Base-by-base conservation (phyloP, 2,797 vertebrate genomes). In the Enteromius anoplus region DNA sequence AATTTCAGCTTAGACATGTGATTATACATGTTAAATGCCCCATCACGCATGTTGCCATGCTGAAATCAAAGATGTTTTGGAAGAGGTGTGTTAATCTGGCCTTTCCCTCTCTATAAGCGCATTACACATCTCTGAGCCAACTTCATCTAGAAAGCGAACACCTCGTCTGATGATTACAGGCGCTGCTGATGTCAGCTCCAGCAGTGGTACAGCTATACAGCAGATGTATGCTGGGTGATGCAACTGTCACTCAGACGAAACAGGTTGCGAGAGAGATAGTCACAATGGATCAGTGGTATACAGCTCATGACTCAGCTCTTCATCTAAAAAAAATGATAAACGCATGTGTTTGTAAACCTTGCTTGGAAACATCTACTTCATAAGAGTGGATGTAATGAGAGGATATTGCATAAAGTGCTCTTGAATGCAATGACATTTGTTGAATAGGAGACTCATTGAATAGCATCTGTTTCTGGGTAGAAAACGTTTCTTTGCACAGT, bases 111-210 rank as follows among this genome's bases (percentile, higher is more conserved):
- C 26, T 49, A 70, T 88, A 87, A 87, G 71, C 71, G 49, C 55
- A 81, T 86, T 84, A 81, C 26, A 60, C 70, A 73, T 76, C 55
- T 78, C 68, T 60, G 47, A 68, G 64, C 71, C 75, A 82, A 86
- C 69, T 79, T 84, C 72, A 84, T 78, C 53, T 81, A 73, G 80
- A 81, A 82, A 73, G 80, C 32, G 17, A 84, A 82, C 51, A 72
- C 81, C 79, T 64, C 51, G 7, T 75, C 64, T n/a, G 62, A 26
- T 78, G 75, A 85, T 78, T 45, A 81, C 68, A 47, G 78, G 58
- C 32, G 14, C 40, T 79, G 78, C 76, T 82, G 84, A 85, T 78
- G 62, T 70, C 81, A 81, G 70, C 73, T 47, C 19, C 79, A 77
- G 60, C 55, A 47, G 83, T 49, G 71, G 64, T 68, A 55, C 37